Percentiles rank a stretch among this genome's conserved stretches.
Evolutionary conservation across 2,113 vertebrate genomes (phyloP).

Genomic region (Bos indicus): DNA sequence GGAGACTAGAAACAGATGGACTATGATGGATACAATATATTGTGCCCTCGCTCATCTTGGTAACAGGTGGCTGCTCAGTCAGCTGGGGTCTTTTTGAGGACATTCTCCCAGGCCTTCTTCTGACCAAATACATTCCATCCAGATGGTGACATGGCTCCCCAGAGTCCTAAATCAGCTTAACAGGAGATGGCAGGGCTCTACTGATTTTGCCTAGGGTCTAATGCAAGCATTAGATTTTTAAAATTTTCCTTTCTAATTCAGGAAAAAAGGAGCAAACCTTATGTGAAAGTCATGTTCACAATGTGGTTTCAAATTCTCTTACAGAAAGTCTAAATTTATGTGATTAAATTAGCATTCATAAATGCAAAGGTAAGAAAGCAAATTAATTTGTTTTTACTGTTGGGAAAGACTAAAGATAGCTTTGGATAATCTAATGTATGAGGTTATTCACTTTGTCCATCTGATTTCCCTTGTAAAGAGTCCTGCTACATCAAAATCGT

Average conservation of each 20-base stretch:
- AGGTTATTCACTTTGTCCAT: slow-evolving; percentile 11
- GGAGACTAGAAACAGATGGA: slow-evolving; percentile 31
- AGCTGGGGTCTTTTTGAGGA: slow-evolving; percentile 62
- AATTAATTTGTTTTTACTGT: slow-evolving; percentile 57
- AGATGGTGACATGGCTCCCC: slow-evolving; percentile 65
- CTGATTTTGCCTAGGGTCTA: slow-evolving; percentile 60
- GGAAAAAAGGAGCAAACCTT: slow-evolving; percentile 57
- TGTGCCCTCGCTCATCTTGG: not conserved
- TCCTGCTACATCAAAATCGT: not conserved
- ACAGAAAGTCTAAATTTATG: slow-evolving; percentile 57
- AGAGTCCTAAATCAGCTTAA: slow-evolving; percentile 58
- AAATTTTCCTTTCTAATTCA: slow-evolving; percentile 61
- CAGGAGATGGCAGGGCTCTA: slow-evolving; percentile 38
- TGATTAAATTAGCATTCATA: slow-evolving; percentile 68
- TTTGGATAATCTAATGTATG: not conserved
- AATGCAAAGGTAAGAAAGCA: slow-evolving; percentile 56
- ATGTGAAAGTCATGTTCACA: slow-evolving; percentile 68
- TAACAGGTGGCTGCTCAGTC: slow-evolving; percentile 65
- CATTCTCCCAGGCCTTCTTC: slow-evolving; percentile 40
- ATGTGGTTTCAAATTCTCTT: slow-evolving; percentile 59
- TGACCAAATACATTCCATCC: slow-evolving; percentile 43
- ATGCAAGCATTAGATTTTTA: not conserved
- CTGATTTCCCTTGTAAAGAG: slow-evolving; percentile 23
- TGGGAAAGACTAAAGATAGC: slow-evolving; percentile 41
- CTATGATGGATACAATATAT: not conserved